These are phyloP conservation scores for Hypanus sabinus DNA, from an alignment of 2,113 vertebrate genomes.

Conservation along the genomic window DNA sequence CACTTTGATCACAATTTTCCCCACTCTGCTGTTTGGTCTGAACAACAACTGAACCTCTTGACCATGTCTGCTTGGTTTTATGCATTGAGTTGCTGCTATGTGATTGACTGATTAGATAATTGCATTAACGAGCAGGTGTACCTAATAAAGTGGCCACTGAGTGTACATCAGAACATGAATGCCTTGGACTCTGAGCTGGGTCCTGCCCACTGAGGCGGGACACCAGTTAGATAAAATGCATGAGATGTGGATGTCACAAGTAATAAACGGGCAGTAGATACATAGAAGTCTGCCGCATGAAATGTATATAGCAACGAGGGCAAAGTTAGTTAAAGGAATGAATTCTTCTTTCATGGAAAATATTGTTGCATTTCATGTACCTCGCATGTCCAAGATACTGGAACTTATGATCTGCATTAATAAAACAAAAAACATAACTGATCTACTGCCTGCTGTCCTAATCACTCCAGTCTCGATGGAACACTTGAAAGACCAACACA, in stretches of 20 bases:
- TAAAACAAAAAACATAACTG: conserved; percentile 17
- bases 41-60: no score
- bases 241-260: conserved; percentile 18
- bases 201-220: background rate
- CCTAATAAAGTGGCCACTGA: no score
- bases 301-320: conserved; percentile 39
- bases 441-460: background rate
- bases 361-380: conserved; percentile 41
- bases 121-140: no score
- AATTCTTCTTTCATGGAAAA: conserved; percentile 43
- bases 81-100: no score
- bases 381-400: conserved; percentile 51
- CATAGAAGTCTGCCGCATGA: background rate
- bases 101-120: no score
- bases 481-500: background rate
- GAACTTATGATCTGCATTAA: conserved; percentile 38
- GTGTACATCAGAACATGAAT: background rate
- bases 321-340: conserved; percentile 10
- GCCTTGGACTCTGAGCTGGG: background rate
- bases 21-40: no score
- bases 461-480: background rate
- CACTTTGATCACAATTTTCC: no score
- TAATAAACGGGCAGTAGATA: conserved; percentile 28
- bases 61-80: no score
- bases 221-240: conserved; percentile 30